phyloP scores from a whole-genome alignment of 1,140 invertebrate genomes.

The Drosophila prosaltans region DNA sequence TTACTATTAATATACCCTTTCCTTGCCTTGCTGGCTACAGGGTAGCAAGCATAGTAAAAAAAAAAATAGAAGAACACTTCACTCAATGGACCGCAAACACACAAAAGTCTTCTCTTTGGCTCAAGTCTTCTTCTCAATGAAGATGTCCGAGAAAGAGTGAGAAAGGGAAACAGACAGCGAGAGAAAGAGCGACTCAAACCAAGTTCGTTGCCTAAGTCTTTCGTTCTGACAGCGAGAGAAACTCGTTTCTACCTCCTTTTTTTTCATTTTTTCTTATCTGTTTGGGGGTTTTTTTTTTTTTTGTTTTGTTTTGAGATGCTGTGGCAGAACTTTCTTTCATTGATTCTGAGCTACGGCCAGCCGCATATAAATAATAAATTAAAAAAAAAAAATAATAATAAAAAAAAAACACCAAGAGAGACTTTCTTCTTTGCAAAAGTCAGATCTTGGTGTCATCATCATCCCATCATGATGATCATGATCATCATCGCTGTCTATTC shows the following conservation, averaged over 20 bases:
- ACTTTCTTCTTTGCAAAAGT: constrained; percentile 66
- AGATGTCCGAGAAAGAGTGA: constrained; percentile 48
- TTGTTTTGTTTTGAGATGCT: constrained; percentile 50
- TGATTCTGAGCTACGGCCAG: constrained; percentile 62
- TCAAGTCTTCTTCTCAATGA: constrained; percentile 31
- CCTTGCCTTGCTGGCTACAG: background rate
- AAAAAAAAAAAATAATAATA: constrained; percentile 33
- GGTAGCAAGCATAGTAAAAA: constrained; percentile 6
- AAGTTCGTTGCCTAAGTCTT: constrained; percentile 78
- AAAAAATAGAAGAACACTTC: constrained; percentile 15
- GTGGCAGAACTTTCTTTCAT: constrained; percentile 74
- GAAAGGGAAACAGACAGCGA: constrained; percentile 32
- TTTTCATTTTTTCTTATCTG: constrained; percentile 21
- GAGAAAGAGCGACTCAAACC: constrained; percentile 16
- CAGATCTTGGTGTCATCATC: constrained; percentile 63
- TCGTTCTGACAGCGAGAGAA: constrained; percentile 55
- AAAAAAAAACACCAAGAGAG: constrained; percentile 26
- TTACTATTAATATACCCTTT: background rate
- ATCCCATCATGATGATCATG: constrained; percentile 45
- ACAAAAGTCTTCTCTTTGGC: constrained; percentile 34
- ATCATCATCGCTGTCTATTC: constrained; percentile 37
- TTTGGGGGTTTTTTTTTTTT: constrained; percentile 17
- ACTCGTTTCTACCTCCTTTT: constrained; percentile 30
- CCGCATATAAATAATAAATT: constrained; percentile 79
- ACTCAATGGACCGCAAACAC: constrained; percentile 37